Evolutionary conservation across 2,797 vertebrate genomes (phyloP).

Genomic region (Labroides dimidiatus): DNA sequence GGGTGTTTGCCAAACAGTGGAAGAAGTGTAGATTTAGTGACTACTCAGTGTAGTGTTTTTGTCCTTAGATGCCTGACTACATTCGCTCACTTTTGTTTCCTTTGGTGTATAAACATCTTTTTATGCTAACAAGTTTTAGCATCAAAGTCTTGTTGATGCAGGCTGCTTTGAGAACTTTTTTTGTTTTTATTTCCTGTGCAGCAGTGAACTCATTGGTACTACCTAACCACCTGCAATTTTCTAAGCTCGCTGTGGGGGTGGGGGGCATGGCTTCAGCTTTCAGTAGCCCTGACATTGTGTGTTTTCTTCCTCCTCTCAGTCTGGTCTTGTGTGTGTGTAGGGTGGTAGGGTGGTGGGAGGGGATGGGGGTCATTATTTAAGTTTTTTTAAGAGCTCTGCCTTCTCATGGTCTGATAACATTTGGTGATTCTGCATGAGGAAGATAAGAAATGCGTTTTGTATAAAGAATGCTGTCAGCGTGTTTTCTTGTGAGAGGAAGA

Average conservation of each 20-base stretch:
- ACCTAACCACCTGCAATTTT: constrained; percentile 46
- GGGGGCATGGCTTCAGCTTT: constrained; percentile 18
- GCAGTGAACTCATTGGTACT: constrained; percentile 40
- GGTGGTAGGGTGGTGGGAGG: neutral
- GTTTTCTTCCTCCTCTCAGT: constrained; percentile 24
- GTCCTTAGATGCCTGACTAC: constrained; percentile 48
- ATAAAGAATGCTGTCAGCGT: constrained; percentile 52
- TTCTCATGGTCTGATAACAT: constrained; percentile 60
- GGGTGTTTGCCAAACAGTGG: constrained; percentile 65
- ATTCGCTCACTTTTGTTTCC: constrained; percentile 26
- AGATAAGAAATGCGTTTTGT: constrained; percentile 64
- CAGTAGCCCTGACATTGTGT: constrained; percentile 24
- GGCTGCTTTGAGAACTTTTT: no score
- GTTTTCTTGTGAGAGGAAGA: no score
- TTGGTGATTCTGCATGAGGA: constrained; percentile 53
- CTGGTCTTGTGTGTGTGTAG: constrained; percentile 1
- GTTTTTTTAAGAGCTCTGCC: constrained; percentile 48
- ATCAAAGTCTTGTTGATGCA: constrained; percentile 42
- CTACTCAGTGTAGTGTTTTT: constrained; percentile 60
- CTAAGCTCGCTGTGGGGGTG: constrained; percentile 3
- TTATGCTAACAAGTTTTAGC: constrained; percentile 56
- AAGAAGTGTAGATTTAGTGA: constrained; percentile 50
- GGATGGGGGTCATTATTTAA: constrained; percentile 63
- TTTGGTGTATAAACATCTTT: constrained; percentile 45
- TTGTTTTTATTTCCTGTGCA: constrained; percentile 27